Conservation (phyloP, 2,888 invertebrate genomes). For the Monoplex corrugatus region DNA sequence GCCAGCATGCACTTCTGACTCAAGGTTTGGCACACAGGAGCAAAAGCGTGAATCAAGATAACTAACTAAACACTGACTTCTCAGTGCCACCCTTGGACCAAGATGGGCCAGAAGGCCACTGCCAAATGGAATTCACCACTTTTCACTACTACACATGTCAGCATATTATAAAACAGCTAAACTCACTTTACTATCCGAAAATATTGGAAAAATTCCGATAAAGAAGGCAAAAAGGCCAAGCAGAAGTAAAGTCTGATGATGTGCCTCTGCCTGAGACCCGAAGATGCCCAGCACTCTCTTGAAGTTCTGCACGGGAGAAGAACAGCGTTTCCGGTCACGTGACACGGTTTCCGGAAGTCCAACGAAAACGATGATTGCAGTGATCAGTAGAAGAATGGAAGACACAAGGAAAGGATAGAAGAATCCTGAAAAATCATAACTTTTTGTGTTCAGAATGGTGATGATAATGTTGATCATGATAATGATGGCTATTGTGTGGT, state of each 20-base stretch:
- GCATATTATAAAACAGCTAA: too few species aligned
- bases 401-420: background rate
- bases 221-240: background rate
- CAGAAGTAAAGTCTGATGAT: background rate
- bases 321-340: background rate
- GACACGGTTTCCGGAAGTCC: constrained; percentile 33
- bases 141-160: too few species aligned
- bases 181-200: background rate
- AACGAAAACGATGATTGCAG: background rate
- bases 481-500: too few species aligned
- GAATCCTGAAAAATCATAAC: constrained; percentile 28
- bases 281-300: background rate
- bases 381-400: background rate
- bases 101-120: too few species aligned
- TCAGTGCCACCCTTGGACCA: too few species aligned
- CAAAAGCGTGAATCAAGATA: too few species aligned
- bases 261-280: background rate
- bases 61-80: too few species aligned
- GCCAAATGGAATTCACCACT: too few species aligned
- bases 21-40: too few species aligned
- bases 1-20: too few species aligned
- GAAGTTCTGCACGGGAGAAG: background rate
- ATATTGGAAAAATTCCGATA: background rate
- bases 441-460: too few species aligned
- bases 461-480: too few species aligned